Conservation (phyloP, 2,888 invertebrate genomes). For the Tiphia femorata region DNA sequence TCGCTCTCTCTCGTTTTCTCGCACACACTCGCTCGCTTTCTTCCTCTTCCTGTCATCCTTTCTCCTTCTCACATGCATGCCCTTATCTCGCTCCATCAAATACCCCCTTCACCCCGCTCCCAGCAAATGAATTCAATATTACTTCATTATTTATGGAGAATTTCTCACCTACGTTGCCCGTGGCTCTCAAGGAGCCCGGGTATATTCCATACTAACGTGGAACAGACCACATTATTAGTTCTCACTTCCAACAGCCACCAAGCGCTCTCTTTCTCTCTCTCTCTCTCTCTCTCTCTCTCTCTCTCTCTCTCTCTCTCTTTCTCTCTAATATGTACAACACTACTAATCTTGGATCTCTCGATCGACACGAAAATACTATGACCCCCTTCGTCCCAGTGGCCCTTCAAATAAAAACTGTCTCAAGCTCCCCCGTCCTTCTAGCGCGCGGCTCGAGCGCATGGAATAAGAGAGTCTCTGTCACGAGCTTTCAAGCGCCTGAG, state of each 20-base stretch:
- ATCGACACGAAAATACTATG: too few relatives aligned
- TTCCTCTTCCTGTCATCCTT: slow-evolving; percentile 16
- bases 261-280: neutral
- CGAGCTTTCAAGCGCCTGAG: too few relatives aligned
- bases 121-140: slow-evolving; percentile 42
- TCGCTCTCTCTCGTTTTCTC: slow-evolving; percentile 10
- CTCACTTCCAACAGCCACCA: neutral
- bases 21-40: neutral
- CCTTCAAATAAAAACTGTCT: too few relatives aligned
- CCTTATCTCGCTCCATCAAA: too few relatives aligned
- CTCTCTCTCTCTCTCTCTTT: neutral
- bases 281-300: neutral
- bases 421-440: too few relatives aligned
- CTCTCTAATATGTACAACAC: slow-evolving; percentile 28
- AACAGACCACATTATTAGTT: neutral
- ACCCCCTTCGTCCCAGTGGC: too few relatives aligned
- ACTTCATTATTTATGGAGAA: slow-evolving; percentile 38
- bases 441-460: too few relatives aligned
- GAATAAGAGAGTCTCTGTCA: too few relatives aligned
- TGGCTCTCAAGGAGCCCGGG: too few relatives aligned
- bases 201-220: too few relatives aligned
- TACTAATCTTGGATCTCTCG: slow-evolving; percentile 1
- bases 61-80: too few relatives aligned
- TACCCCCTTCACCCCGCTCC: too few relatives aligned
- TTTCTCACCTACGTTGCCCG: slow-evolving; percentile 28